Base-by-base conservation (phyloP, 2,797 vertebrate genomes). In the Neoniphon sammara region DNA sequence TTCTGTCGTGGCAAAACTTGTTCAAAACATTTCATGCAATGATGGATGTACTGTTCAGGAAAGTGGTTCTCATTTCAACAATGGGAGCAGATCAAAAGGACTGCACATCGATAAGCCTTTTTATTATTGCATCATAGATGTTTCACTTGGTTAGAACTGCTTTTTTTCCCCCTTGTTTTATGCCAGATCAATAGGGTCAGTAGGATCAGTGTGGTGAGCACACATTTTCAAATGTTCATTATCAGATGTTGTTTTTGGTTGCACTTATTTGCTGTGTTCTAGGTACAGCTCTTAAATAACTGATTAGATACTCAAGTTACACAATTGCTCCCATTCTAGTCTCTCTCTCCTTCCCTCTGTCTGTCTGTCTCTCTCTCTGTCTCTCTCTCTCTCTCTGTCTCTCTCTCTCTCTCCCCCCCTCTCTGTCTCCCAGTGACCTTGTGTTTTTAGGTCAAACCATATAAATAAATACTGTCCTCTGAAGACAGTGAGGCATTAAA, bases 401-500 rank as follows among this genome's bases (percentile, higher is more conserved):
- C 18, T 66, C 17, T 55, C 17, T 30, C 30, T 52, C 17, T 65
- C 47, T 12, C 27, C 30, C 17, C 53, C 27, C 53, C 18, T 20
- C 47, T 65, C 20, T 54, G 5, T 44, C 36, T 56, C 36, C 10
- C 10, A 36, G 30, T 58, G 66, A 73, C 54, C 47, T 49, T 55
- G 39, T 31, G 30, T 61, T 53, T 44, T 55, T 20, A 60, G 54
- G 70, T 71, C 70, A 73, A 39, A 49, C 17, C 34, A 14, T 44
- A 74, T 58, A 27, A 60, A 70, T 58, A 73, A 57, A 15, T 25
- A n/a, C 23, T 30, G 23, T 39, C 36, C 53, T 30, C 53, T 55
- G 17, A 27, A 55, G 14, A 55, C 53, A 39, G 36, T 39, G 36
- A 39, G 10, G 36, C 9, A 10, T 39, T 39, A 67, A 23, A 70